Evolutionary conservation across 2,797 vertebrate species (phyloP), one percentile per base, ranked within the genome.

Genomic region (Acestrorhynchus altus): DNA sequence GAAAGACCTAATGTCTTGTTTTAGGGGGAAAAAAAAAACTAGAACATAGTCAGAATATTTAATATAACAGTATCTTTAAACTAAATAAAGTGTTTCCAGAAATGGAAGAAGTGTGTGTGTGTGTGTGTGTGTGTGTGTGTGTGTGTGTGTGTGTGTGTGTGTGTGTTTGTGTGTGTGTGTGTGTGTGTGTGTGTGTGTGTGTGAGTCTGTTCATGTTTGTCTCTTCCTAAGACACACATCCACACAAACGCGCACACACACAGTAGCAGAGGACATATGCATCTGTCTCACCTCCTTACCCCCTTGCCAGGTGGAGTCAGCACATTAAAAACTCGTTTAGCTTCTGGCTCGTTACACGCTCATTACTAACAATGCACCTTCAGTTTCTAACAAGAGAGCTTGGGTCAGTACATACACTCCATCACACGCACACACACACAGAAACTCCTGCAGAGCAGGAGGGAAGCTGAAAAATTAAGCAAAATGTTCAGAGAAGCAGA

Each of bases 301-400:
- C 75, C 66, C 76, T 64, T 65, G 22, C 35, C 51, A 69, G 86
- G 87, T 84, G 44, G 81, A 88, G 84, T 82, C 81, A 82, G 68
- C 69, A 84, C 89, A 93, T 93, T 93, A 92, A 92, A 91, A 92
- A 84, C 89, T 92, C 83, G 87, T 94, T 91, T 92, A 81, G 72
- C 77, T 85, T 61, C 82, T 87, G 82, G 86, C 88, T 91, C 85
- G 40, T 93, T 92, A 89, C 83, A 74, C 78, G 69, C 76, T 69
- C 85, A 88, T 92, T 92, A 92, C 89, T 88, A 90, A 89, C 86
- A 78, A 84, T 88, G 84, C 85, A 70, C 66, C 40, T 81, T 77
- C 10, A 42, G 82, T 31, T 75, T 87, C 86, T 83, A 83, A 87
- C 87, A 87, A 85, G 85, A 83, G 77, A 85, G 86, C 52, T 57